These are phyloP conservation scores for Lobophora halterata DNA, from an alignment of 2,888 invertebrate genomes.

Conservation along the genomic window DNA sequence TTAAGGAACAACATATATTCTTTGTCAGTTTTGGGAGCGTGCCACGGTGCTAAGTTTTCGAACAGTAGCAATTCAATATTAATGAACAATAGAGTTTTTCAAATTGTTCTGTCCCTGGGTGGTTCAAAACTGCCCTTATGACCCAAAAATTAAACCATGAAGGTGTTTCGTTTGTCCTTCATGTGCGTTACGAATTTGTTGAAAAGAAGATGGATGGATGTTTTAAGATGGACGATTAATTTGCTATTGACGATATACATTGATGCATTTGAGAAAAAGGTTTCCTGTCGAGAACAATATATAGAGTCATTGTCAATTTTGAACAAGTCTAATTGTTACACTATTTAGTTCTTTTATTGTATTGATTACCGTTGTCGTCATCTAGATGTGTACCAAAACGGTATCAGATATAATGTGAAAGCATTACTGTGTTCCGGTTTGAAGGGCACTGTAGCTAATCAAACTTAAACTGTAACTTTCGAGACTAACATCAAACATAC, in stretches of 20 bases:
- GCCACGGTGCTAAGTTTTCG: conserved; percentile 34
- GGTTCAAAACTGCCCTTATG: conserved; percentile 37
- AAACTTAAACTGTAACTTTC: no score
- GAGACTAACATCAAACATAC: no score
- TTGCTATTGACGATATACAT: conserved; percentile 10
- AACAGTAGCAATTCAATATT: conserved; percentile 58
- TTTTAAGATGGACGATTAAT: conserved; percentile 27
- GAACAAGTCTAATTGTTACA: no score
- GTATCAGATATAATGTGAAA: no score
- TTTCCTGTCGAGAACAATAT: no score
- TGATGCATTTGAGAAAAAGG: no score
- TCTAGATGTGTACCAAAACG: no score
- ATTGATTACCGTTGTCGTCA: no score
- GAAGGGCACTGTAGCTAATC: no score
- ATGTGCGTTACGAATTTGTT: conserved; percentile 27
- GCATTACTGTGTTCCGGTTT: no score
- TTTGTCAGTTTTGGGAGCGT: conserved; percentile 46
- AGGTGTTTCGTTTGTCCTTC: conserved; percentile 39
- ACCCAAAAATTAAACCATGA: conserved; percentile 48
- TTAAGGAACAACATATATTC: conserved; percentile 36
- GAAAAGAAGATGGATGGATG: conserved; percentile 32
- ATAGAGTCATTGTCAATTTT: no score
- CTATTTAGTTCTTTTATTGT: no score
- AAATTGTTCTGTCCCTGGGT: conserved; percentile 18
- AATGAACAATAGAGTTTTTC: conserved; percentile 28